Conservation (phyloP, 2,113 vertebrate species). For the Turnix velox region DNA sequence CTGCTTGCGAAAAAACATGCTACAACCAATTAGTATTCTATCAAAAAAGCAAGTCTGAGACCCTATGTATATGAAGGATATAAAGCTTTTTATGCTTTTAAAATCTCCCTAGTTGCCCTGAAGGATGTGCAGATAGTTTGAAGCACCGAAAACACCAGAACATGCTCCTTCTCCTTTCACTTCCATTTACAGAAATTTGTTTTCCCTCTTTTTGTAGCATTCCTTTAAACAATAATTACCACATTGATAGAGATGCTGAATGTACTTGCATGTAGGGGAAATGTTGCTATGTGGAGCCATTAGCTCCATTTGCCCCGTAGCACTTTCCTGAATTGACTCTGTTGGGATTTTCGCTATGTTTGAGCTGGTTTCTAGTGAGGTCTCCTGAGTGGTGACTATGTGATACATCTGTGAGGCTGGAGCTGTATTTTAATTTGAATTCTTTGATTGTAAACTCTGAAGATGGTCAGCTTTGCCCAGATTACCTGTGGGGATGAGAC, state of each 20-base stretch:
- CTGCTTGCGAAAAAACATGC: not conserved
- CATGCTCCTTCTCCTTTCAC: not conserved
- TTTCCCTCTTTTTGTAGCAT: not conserved
- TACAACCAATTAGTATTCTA: not conserved
- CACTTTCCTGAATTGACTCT: conserved; percentile 22
- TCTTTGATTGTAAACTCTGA: not conserved
- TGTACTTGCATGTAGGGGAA: not conserved
- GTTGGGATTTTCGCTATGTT: conserved; percentile 18
- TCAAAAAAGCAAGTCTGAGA: not conserved
- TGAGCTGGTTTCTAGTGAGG: conserved; percentile 13
- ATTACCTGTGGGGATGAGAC: not conserved
- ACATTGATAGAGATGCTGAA: not conserved
- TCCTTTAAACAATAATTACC: conserved; percentile 42
- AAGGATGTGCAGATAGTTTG: not conserved
- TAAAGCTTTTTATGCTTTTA: not conserved
- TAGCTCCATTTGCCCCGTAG: conserved; percentile 40
- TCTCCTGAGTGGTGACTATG: conserved; percentile 2
- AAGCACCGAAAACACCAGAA: not conserved
- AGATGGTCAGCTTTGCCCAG: not conserved
- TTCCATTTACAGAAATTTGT: not conserved
- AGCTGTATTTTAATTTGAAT: not conserved
- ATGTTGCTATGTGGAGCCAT: conserved; percentile 17
- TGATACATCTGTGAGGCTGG: not conserved
- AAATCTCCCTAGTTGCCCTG: not conserved
- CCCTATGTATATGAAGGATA: not conserved